A percentile compares a stretch with the other conserved stretches of the same genome.
Conservation (phyloP, 2,113 vertebrate species). For the Bambusicola thoracicus region DNA sequence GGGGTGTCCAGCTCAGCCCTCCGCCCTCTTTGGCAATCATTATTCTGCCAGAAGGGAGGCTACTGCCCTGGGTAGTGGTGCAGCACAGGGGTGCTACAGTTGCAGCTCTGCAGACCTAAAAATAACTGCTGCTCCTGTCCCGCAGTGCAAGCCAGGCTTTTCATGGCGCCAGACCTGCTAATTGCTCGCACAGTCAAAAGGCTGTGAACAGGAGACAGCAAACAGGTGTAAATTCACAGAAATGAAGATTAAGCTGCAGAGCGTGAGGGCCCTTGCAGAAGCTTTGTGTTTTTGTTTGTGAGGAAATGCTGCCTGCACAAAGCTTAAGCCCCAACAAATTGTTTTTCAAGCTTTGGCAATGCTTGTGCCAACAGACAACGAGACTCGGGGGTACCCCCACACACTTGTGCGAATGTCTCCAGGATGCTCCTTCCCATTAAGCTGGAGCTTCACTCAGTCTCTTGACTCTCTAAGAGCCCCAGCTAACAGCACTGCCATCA, state of each 20-base stretch:
- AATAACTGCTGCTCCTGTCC: not conserved
- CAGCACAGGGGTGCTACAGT: not conserved
- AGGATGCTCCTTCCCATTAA: no score
- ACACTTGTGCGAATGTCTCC: not conserved
- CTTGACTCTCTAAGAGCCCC: not conserved
- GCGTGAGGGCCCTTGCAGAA: not conserved
- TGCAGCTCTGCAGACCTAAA: not conserved
- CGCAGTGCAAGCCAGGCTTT: not conserved
- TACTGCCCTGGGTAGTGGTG: not conserved
- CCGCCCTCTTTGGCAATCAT: not conserved
- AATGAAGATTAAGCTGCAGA: fast-evolving
- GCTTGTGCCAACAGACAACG: not conserved
- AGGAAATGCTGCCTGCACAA: not conserved
- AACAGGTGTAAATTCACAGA: not conserved
- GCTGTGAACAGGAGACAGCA: not conserved
- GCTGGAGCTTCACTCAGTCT: not conserved
- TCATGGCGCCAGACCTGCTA: not conserved
- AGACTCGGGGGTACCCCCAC: not conserved
- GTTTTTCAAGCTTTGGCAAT: not conserved
- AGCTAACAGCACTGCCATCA: not conserved
- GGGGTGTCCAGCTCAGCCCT: not conserved
- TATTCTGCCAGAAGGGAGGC: no score
- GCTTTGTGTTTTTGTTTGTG: no score
- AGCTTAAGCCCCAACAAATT: not conserved
- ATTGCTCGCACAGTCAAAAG: not conserved